Evolutionary conservation across 1,140 invertebrate genomes (phyloP), one percentile per base, ranked within the genome.

Genomic region (Diuraphis noxia): DNA sequence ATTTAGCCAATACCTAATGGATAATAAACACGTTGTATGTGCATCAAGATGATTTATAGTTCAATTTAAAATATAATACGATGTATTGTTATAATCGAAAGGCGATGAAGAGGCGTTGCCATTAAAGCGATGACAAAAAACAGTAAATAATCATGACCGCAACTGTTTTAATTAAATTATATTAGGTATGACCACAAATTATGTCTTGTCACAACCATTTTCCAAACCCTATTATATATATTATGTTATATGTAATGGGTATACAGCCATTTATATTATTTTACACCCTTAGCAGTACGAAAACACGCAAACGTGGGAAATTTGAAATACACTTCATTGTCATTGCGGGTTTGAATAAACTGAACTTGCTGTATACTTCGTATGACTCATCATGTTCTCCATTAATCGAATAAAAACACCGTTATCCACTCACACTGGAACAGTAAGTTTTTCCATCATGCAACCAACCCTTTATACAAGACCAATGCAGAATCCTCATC

Each of bases 341-440:
- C 49, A 38, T 49, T 36, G 21, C 7, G 86, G 49, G 49, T 38
- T 49, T 38, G 49, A 63, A 63, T 23, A 46, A 0, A 88, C 9
- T 38, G 30, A 85, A 46, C 17, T 85, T 4, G 40, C 25, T 0
- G 38, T 25, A n/a, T 38, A 72, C n/a, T 72, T n/a, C 56, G 56
- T 34, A 79, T 89, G 88, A 79, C n/a, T 89, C 88, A 89, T 89
- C 88, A 89, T 43, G 63, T 79, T 77, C 34, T 77, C 88, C 63
- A 79, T 77, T 88, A 88, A 88, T 63, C 87, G 49, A 88, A 88
- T 88, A 88, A 88, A 88, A 88, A 63, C 25, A 88, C 25, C 10
- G 30, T 72, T 88, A 30, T 56, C 49, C 52, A 46, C 43, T 86
- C 43, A 63, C 25, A 36, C 30, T n/a, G n/a, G n/a, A 23, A 41